These are phyloP conservation scores for Pseudochromis fuscus DNA, from an alignment of 2,797 vertebrate genomes.

Conservation along the genomic window DNA sequence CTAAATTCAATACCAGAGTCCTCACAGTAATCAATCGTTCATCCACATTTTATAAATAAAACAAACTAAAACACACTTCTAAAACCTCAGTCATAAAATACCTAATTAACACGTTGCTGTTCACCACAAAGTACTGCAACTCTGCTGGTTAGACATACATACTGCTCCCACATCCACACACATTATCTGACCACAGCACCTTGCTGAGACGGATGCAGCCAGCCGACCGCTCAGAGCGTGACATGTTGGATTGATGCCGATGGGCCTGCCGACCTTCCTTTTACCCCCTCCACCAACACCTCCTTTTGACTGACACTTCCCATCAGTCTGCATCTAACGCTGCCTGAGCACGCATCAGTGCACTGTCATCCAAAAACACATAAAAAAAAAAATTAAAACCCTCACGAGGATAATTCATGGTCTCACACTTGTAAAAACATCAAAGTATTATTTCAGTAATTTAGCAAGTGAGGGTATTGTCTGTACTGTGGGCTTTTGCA, in stretches of 20 bases:
- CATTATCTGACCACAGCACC: slow-evolving; percentile 11
- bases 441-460: background rate
- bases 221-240: slow-evolving; percentile 31
- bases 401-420: too few species aligned
- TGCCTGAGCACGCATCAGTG: slow-evolving; percentile 6
- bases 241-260: slow-evolving; percentile 53
- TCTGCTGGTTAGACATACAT: slow-evolving; percentile 20
- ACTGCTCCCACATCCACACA: slow-evolving; percentile 5
- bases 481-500: too few species aligned
- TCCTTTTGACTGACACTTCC: slow-evolving; percentile 64
- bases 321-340: slow-evolving; percentile 53
- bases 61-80: slow-evolving; percentile 18
- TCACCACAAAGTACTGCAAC: slow-evolving; percentile 15
- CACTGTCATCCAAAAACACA: background rate
- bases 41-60: too few species aligned
- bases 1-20: too few species aligned
- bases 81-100: slow-evolving; percentile 19
- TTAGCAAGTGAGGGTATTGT: background rate
- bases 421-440: too few species aligned
- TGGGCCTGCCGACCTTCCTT: slow-evolving; percentile 44
- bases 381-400: too few species aligned
- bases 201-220: slow-evolving; percentile 41
- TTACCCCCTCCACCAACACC: slow-evolving; percentile 47
- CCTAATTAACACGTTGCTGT: slow-evolving; percentile 26
- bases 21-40: too few species aligned